phyloP scores from a whole-genome alignment of 2,888 invertebrate genomes.

The Mimas tiliae region DNA sequence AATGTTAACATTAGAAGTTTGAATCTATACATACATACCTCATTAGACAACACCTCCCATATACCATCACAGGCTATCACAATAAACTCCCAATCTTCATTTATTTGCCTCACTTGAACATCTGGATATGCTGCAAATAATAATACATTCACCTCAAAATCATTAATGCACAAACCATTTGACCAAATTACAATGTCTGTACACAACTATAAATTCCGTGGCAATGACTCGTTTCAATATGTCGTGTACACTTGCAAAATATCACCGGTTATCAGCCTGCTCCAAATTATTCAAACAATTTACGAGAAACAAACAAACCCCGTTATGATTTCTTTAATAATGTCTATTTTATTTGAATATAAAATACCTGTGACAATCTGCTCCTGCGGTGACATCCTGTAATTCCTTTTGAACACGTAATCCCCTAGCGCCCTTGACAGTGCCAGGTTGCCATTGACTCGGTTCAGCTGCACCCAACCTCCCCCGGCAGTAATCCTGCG shows the following conservation, averaged over 20 bases:
- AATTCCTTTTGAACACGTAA: slow-evolving; percentile 97
- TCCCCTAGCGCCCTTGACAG: slow-evolving; percentile 98
- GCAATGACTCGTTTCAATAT: too few species aligned
- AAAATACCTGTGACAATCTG: slow-evolving; percentile 97
- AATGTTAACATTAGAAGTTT: background rate
- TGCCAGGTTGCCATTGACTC: slow-evolving; percentile 99
- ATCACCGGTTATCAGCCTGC: too few species aligned
- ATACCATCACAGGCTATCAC: slow-evolving; percentile 99
- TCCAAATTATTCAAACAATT: too few species aligned
- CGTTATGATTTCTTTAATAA: too few species aligned
- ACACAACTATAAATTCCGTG: too few species aligned
- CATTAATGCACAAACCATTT: too few species aligned
- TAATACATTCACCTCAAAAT: slow-evolving; percentile 6
- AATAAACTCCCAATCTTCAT: slow-evolving; percentile 97
- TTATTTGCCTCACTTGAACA: slow-evolving; percentile 91
- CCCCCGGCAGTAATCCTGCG: slow-evolving; percentile 96
- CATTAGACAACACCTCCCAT: slow-evolving; percentile 98
- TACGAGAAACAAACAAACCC: too few species aligned
- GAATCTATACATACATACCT: slow-evolving; percentile 72
- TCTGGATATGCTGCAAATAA: slow-evolving; percentile 93
- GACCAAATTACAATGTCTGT: too few species aligned
- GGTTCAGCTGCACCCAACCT: slow-evolving; percentile 98
- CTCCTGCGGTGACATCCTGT: slow-evolving; percentile 92
- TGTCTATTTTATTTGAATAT: too few species aligned
- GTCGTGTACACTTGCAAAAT: too few species aligned